Evolutionary conservation across 2,113 vertebrate genomes (phyloP).

Genomic region (Entosphenus tridentatus): DNA sequence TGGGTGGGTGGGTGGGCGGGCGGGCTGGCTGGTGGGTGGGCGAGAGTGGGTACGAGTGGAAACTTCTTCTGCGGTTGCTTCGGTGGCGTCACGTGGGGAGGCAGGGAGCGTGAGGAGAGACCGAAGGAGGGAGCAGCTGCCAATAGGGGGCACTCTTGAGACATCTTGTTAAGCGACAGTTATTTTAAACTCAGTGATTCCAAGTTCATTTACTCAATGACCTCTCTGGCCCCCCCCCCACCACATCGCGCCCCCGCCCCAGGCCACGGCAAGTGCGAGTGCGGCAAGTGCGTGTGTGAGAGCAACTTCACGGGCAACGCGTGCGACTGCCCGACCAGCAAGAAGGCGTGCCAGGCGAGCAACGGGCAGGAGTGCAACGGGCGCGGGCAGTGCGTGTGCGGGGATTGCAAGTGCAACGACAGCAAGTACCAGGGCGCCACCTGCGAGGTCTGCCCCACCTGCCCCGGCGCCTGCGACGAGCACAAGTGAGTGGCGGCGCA

Average conservation of each 20-base stretch:
- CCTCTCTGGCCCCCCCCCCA: background rate
- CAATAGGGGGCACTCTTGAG: background rate
- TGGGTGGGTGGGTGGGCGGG: too few species aligned
- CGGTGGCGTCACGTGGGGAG: too few species aligned
- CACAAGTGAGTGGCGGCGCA: conserved; percentile 42
- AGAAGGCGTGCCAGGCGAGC: conserved; percentile 32
- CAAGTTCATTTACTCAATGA: too few species aligned
- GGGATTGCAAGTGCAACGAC: conserved; percentile 60
- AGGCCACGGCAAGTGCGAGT: background rate
- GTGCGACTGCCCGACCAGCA: background rate
- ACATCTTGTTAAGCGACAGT: too few species aligned
- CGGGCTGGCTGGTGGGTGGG: too few species aligned
- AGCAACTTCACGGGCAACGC: background rate
- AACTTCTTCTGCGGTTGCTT: too few species aligned
- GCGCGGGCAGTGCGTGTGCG: conserved; percentile 61
- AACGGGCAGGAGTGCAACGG: conserved; percentile 82
- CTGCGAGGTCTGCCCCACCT: conserved; percentile 81
- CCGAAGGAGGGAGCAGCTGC: background rate
- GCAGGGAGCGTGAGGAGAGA: background rate
- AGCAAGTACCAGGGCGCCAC: conserved; percentile 72
- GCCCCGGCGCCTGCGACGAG: conserved; percentile 59
- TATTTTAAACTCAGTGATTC: too few species aligned
- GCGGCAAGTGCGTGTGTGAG: conserved; percentile 4
- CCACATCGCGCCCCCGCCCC: background rate
- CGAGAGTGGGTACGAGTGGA: too few species aligned